These are phyloP conservation scores for Conger conger DNA, from an alignment of 2,113 vertebrate genomes.

Conservation along the genomic window DNA sequence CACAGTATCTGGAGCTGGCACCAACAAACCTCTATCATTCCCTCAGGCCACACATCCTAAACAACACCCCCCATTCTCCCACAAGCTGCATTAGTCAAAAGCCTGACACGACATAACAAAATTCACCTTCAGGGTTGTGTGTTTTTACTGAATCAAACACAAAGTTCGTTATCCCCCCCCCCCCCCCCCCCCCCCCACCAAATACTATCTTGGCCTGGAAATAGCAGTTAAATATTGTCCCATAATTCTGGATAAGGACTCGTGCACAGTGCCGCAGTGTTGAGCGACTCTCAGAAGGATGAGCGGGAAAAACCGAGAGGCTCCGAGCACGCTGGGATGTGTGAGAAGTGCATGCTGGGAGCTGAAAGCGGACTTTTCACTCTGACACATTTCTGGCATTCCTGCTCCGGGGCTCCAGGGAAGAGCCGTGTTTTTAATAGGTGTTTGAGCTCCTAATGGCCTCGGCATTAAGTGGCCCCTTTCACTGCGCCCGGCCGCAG, in stretches of 20 bases:
- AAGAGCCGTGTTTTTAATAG: conserved; percentile 41
- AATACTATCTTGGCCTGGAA: background rate
- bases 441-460: conserved; percentile 50
- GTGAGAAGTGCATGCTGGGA: background rate
- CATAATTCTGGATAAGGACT: background rate
- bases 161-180: background rate
- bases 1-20: too few species aligned
- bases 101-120: background rate
- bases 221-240: background rate
- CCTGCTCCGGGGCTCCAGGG: conserved; percentile 36
- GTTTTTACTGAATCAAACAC: background rate
- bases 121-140: background rate
- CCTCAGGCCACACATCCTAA: background rate
- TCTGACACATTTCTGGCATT: conserved; percentile 52
- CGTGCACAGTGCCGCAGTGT: background rate
- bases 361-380: conserved; percentile 39
- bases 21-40: background rate
- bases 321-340: background rate
- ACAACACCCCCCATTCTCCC: background rate
- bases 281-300: background rate
- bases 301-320: background rate
- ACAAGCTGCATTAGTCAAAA: background rate
- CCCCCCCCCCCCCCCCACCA: too few species aligned
- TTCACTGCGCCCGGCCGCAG: conserved; percentile 43
- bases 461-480: conserved; percentile 48